Base-by-base conservation (phyloP, 2,113 vertebrate species). In the Notothenia rossii region DNA sequence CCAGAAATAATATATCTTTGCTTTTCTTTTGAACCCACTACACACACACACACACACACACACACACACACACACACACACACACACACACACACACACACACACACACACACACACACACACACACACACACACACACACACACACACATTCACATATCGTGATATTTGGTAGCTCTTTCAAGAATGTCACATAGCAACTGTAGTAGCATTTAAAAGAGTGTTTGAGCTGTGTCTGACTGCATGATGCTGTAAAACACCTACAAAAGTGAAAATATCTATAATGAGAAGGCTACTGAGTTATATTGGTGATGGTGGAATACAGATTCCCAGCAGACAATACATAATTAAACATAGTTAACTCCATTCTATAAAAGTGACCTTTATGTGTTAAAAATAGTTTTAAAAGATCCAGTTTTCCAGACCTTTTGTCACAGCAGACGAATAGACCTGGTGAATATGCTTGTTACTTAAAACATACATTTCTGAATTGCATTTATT, bases 141-240 rank as follows among this genome's bases (percentile, higher is more conserved):
- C 51, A n/a, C 51, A n/a, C 50, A 17, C 50, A n/a, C 5, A n/a
- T 15, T 18, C 50, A 58, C 70, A 76, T 4, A 1, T 9, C 3
- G 56, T 2, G 3, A 11, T 15, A 22, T 43, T 17, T 72, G 54
- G 15, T 33, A 54, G n/a, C n/a, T 18, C 61, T 6, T 54, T 62
- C 62, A 65, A 20, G 71, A 83, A 60, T 65, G 55, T 78, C 63
- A 71, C 69, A 74, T 56, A 54, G 33, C 55, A 66, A 43, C 67
- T 14, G n/a, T 8, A 73, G 81, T 80, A 61, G 53, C 81, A 87
- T 83, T 77, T 86, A 72, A 86, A 81, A 76, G 76, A 51, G 22
- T 79, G 68, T 76, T 79, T 76, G 49, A 51, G 59, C 43, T 36
- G 20, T 40, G 64, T 70, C 60, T 70, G 49, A 71, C 68, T 58